Conservation (phyloP, 1,140 invertebrate species). For the Heliconius congener region DNA sequence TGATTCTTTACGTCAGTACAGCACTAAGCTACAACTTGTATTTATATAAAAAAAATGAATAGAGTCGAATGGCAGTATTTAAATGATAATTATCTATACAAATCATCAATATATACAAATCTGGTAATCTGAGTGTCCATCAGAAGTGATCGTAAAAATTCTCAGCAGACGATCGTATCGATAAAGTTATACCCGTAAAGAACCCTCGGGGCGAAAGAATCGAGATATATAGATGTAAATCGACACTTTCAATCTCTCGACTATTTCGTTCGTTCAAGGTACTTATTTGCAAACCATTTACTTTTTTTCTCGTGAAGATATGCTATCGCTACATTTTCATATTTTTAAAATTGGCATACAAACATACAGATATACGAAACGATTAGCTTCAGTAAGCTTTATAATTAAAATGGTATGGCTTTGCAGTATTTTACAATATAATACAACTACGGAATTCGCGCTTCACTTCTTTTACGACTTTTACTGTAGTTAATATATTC, state of each 20-base stretch:
- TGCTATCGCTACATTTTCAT: neutral
- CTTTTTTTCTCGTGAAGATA: neutral
- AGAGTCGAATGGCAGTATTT: neutral
- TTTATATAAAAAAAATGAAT: neutral
- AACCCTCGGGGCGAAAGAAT: conserved; percentile 41
- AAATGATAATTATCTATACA: neutral
- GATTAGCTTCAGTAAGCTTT: no score
- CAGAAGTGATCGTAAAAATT: conserved; percentile 39
- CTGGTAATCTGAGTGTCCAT: neutral
- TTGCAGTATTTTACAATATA: no score
- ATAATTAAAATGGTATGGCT: no score
- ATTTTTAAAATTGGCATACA: neutral
- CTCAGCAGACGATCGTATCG: conserved; percentile 42
- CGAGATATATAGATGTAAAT: conserved; percentile 54
- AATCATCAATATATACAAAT: neutral
- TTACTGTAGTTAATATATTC: no score
- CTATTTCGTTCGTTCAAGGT: conserved; percentile 5
- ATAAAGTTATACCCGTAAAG: conserved; percentile 44
- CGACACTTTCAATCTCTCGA: conserved; percentile 30
- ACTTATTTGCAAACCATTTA: conserved; percentile 31
- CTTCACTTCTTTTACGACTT: no score
- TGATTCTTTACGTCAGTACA: neutral
- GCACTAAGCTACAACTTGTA: neutral
- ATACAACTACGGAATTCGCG: no score
- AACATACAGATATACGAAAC: neutral